Base-by-base conservation (phyloP, 2,888 invertebrate species). In the Adelphocoris suturalis region DNA sequence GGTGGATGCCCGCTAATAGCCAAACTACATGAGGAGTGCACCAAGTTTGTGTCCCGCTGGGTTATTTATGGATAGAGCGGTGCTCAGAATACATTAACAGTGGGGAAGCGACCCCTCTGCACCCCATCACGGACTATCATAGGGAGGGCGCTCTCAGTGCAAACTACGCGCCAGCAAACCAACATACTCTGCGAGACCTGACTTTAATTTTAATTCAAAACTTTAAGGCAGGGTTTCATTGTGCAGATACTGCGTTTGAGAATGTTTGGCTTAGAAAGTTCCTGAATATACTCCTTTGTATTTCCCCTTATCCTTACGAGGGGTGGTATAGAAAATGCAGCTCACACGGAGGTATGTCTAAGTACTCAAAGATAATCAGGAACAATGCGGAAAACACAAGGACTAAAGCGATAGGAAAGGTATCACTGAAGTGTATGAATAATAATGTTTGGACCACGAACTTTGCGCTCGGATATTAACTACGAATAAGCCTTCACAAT, bases 21-120 rank as follows among this genome's bases (percentile, higher is more conserved):
- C 46, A 16, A 78, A 78, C 52, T 52, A 82, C 82, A 47, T 82
- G 82, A 82, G 82, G 82, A 82, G 82, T 82, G 82, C 82, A 80
- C 46, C 78, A 82, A 82, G 52, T 82, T 82, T n/a, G 81, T 28
- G 27, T 82, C 82, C 52, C 82, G 82, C 47, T 48, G 52, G 46
- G 82, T 82, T 82, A 52, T 82, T 82, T 82, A 82, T 52, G 82
- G 52, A 13, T 52, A 13, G 27, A 52, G 82, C 52, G 82, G 19
- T 52, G 52, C 55, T 28, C 14, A 23, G 82, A 82, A 82, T 82
- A 82, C 82, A 82, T 82, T 82, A 82, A 47, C 37, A 46, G n/a
- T 11, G 78, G 46, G 47, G 23, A 23, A 68, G 27, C 68, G 23
- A 27, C n/a, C 27, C 19, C 19, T 23, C 68, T 19, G 5, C 68